Percentiles rank a stretch among this genome's conserved stretches.
phyloP scores from a whole-genome alignment of 2,888 invertebrate genomes.

The Malthinus flaveolus region DNA sequence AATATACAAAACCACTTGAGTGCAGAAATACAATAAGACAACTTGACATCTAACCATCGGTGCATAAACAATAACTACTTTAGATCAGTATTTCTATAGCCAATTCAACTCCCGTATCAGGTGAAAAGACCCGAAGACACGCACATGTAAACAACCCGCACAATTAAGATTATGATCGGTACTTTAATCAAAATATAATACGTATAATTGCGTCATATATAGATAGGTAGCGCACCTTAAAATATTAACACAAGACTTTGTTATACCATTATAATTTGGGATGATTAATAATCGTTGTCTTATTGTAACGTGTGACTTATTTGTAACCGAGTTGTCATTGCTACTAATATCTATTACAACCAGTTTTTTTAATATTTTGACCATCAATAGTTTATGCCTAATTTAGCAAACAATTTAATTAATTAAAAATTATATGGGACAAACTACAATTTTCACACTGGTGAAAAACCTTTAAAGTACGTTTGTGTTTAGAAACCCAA shows the following conservation, averaged over 20 bases:
- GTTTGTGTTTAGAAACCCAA: no score
- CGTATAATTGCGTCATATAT: conserved; percentile 39
- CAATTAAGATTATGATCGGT: conserved; percentile 19
- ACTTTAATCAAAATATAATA: conserved; percentile 42
- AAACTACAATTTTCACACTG: no score
- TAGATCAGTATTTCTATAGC: conserved; percentile 21
- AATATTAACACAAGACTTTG: conserved; percentile 30
- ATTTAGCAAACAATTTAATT: no score
- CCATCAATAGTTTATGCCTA: not conserved
- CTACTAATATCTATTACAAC: conserved; percentile 2
- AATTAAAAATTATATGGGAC: no score
- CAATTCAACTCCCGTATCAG: conserved; percentile 5
- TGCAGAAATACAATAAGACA: conserved; percentile 45
- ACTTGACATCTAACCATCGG: conserved; percentile 38
- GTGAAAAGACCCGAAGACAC: conserved; percentile 5
- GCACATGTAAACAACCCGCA: conserved; percentile 16
- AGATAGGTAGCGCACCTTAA: conserved; percentile 37
- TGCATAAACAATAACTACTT: conserved; percentile 39
- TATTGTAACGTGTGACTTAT: conserved; percentile 21
- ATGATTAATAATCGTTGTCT: conserved; percentile 30
- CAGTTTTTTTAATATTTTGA: conserved; percentile 1
- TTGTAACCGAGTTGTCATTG: conserved; percentile 19
- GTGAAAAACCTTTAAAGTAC: no score
- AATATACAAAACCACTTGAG: conserved; percentile 44
- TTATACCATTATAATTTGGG: conserved; percentile 23